Evolutionary conservation across 2,113 vertebrate genomes (phyloP).

Genomic region (Grammomys surdaster): DNA sequence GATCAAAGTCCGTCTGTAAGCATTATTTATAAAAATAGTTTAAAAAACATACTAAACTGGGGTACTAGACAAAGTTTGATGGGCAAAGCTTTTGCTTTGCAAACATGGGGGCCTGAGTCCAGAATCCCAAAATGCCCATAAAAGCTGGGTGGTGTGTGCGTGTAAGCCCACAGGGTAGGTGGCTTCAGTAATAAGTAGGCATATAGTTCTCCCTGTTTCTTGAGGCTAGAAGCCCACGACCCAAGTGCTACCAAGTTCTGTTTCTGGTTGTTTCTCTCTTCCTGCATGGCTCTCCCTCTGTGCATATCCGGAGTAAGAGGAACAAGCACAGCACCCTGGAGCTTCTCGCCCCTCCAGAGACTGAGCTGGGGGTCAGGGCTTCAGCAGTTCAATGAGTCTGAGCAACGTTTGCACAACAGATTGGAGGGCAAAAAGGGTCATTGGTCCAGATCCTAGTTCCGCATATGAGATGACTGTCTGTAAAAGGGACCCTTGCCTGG

Average conservation of each 20-base stretch:
- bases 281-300: not conserved
- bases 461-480: not conserved
- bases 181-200: not conserved
- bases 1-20: not conserved
- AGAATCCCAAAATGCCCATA: not conserved
- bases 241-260: not conserved
- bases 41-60: not conserved
- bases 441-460: not conserved
- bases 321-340: not conserved
- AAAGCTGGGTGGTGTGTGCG: not conserved
- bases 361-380: not conserved
- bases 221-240: not conserved
- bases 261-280: not conserved
- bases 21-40: not conserved
- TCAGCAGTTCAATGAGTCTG: accelerated
- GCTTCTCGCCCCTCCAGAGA: not conserved
- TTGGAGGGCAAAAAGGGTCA: not conserved
- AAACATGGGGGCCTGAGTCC: no score
- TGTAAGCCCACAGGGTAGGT: not conserved
- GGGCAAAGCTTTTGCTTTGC: not conserved
- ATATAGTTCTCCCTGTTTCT: not conserved
- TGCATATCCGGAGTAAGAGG: not conserved
- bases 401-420: not conserved
- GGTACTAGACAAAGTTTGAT: not conserved
- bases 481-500: not conserved